Evolutionary conservation across 2,113 vertebrate genomes (phyloP), one percentile per base, ranked within the genome.

Genomic region (Stegostoma tigrinum): DNA sequence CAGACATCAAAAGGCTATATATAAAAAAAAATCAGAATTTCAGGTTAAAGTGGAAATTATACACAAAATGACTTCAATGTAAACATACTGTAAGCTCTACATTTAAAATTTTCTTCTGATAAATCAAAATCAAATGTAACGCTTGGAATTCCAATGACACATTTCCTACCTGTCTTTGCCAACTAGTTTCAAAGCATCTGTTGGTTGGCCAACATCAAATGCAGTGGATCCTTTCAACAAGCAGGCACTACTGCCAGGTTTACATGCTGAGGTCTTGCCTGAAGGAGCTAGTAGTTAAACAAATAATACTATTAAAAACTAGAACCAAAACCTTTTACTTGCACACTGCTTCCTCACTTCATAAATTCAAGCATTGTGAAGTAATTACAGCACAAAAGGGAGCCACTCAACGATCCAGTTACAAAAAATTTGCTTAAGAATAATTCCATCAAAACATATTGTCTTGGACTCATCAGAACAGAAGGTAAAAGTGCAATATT

Each of bases 231-330:
- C 95, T 19, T 96, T 97, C 80, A 98, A 93, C 96, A 99, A 97
- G 96, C 99, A 99, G 95, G 99, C 99, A 2, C 99, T 98, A 0
- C 98, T 97, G 1, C 96, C 98, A 6, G 95, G 21, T 0, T 98
- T 97, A 96, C 99, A 99, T 21, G 0, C 85, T 0, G 83, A 97
- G 12, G 97, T 96, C 83, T 97, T 97, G 0, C 6, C 96, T 38
- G 45, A 97, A 97, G 96, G 97, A 61, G 1, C 96, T 96, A 85
- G 97, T 97, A 91, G 96, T 95, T 70, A 95, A 95, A 95, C 15
- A 75, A 24, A 45, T n/a, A 91, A 42, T 45, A 83, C n/a, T 17
- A 42, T 83, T 83, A 45, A 45, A 70, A 21, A 83, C 42, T 24
- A 66, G 34, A 66, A 66, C 34, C 21, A 91, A 64, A 90, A 90